Evolutionary conservation across 2,797 vertebrate species (phyloP).

Genomic region (Phoxinus dragarum): DNA sequence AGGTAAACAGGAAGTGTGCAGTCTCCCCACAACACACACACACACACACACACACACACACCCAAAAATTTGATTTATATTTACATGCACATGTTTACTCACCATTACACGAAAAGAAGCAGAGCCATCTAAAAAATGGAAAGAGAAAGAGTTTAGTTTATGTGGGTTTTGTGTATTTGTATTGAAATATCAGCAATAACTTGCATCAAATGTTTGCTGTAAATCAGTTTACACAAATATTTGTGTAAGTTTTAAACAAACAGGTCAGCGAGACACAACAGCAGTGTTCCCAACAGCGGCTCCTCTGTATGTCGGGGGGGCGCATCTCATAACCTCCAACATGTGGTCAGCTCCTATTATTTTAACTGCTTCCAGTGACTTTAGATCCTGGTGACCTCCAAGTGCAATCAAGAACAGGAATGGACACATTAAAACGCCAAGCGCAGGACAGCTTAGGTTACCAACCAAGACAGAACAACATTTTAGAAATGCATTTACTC

Average conservation of each 20-base stretch:
- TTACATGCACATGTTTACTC: conserved; percentile 34
- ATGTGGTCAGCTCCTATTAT: conserved; percentile 85
- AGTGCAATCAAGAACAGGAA: conserved; percentile 85
- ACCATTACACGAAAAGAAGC: conserved; percentile 27
- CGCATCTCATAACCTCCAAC: conserved; percentile 75
- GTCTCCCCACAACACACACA: conserved; percentile 18
- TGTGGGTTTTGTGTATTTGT: conserved; percentile 20
- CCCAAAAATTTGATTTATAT: conserved; percentile 21
- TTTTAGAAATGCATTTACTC: background rate
- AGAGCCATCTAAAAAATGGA: conserved; percentile 20
- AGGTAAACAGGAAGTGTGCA: conserved; percentile 64
- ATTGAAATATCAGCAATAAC: conserved; percentile 45
- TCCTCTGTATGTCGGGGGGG: conserved; percentile 23
- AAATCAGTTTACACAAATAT: conserved; percentile 45
- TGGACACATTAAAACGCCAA: conserved; percentile 70
- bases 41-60: conserved; percentile 7
- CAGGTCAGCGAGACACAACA: conserved; percentile 33
- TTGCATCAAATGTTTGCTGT: conserved; percentile 44
- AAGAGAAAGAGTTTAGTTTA: conserved; percentile 6
- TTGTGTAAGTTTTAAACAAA: conserved; percentile 26
- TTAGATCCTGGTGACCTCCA: conserved; percentile 85
- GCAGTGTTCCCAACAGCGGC: conserved; percentile 23
- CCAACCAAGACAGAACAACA: conserved; percentile 54
- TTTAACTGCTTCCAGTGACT: conserved; percentile 93
- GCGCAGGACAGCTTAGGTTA: conserved; percentile 69